phyloP scores from a whole-genome alignment of 64 coral and sea anemone genomes.

The Stichodactyla helianthus region DNA sequence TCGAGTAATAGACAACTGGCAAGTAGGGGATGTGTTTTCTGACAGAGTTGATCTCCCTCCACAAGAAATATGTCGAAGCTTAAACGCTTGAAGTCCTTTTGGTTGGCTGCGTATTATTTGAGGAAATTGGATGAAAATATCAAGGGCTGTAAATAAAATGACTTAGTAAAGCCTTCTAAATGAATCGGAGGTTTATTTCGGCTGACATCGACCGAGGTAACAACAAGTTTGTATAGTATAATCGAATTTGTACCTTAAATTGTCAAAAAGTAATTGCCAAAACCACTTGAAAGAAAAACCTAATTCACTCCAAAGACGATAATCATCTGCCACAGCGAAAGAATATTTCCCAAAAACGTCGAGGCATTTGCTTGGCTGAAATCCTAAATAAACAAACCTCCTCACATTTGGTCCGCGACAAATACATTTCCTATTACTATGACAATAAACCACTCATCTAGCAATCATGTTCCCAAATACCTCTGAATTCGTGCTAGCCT shows the following conservation, averaged over 20 bases:
- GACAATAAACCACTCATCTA: neutral
- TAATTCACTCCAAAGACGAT: neutral
- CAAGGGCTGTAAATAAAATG: neutral
- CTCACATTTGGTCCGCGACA: neutral
- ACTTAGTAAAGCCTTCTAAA: neutral
- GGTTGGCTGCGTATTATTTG: neutral
- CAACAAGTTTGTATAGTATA: neutral
- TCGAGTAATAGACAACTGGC: neutral
- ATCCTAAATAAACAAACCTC: neutral
- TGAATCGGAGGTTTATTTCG: neutral
- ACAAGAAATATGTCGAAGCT: neutral
- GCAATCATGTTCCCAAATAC: neutral
- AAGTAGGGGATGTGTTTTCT: neutral
- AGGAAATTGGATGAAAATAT: neutral
- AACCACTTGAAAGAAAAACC: neutral
- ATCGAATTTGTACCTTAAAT: neutral
- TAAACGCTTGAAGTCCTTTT: neutral
- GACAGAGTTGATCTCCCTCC: too few relatives aligned
- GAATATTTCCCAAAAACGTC: neutral
- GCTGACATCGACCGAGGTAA: neutral
- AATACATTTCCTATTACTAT: neutral
- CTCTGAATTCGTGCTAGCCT: neutral
- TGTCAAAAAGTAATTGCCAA: neutral
- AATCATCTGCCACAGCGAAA: neutral
- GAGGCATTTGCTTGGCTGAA: neutral